Evolutionary conservation across 2,113 vertebrate genomes (phyloP).

Genomic region (Erythrolamprus reginae): DNA sequence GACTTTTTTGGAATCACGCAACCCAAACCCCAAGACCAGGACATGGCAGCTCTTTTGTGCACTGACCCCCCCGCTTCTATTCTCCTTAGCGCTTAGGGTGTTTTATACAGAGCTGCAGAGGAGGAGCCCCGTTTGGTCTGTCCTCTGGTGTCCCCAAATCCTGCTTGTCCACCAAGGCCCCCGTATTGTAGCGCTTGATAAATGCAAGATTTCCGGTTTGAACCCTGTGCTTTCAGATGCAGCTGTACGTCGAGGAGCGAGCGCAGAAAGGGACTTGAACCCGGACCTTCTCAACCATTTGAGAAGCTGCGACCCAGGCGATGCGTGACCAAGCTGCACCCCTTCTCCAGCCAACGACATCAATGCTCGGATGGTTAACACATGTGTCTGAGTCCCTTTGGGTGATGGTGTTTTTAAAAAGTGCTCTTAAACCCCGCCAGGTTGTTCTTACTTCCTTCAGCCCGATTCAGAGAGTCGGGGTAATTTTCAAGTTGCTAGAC

Average conservation of each 20-base stretch:
- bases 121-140: neutral
- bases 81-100: neutral
- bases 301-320: conserved; percentile 16
- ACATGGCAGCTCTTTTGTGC: neutral
- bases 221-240: conserved; percentile 76
- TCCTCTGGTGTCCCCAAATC: neutral
- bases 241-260: conserved; percentile 93
- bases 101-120: neutral
- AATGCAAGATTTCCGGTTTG: neutral
- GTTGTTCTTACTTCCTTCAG: conserved; percentile 30
- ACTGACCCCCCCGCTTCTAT: neutral
- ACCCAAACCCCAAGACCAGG: neutral
- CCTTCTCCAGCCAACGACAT: neutral
- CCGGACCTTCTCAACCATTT: neutral
- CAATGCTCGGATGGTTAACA: conserved; percentile 23
- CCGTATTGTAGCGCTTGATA: too few species aligned
- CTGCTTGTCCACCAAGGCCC: too few species aligned
- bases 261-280: conserved; percentile 83
- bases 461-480: neutral
- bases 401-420: conserved; percentile 48
- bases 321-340: neutral
- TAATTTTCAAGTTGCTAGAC: neutral
- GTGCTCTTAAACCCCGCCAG: conserved; percentile 66
- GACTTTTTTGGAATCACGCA: neutral
- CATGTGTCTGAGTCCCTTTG: conserved; percentile 35